phyloP scores from a whole-genome alignment of 2,888 invertebrate species.

The Scaptomyza polygonia region DNA sequence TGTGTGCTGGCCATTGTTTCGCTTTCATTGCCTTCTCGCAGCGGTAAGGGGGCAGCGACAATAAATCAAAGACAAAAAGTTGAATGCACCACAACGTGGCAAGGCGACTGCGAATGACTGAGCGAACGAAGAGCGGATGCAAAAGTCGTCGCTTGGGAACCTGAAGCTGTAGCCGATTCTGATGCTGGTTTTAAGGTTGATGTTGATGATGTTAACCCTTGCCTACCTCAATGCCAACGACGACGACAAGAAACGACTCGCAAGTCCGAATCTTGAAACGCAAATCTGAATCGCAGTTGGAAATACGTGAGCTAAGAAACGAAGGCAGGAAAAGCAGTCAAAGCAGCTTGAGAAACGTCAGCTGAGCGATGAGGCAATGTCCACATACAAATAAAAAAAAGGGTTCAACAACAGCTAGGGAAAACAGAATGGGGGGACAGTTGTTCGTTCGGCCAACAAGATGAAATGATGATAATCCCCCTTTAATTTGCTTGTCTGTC shows the following conservation, averaged over 20 bases:
- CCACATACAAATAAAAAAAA: slow-evolving; percentile 17
- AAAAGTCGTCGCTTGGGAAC: slow-evolving; percentile 74
- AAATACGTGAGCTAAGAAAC: slow-evolving; percentile 21
- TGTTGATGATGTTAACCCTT: slow-evolving; percentile 45
- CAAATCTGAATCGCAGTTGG: slow-evolving; percentile 62
- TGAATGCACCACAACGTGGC: slow-evolving; percentile 64
- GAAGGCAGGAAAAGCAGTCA: slow-evolving; percentile 22
- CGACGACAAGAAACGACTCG: slow-evolving; percentile 8
- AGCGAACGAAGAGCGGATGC: slow-evolving; percentile 74
- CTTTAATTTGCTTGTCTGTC: slow-evolving; percentile 69
- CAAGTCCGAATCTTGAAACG: slow-evolving; percentile 62
- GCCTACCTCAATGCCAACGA: slow-evolving; percentile 57
- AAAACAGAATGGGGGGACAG: slow-evolving; percentile 1
- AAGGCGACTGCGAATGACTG: slow-evolving; percentile 7
- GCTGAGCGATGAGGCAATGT: slow-evolving; percentile 63
- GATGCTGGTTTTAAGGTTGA: slow-evolving; percentile 8
- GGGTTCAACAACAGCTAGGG: slow-evolving; percentile 45
- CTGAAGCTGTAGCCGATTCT: slow-evolving; percentile 44
- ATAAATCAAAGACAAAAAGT: slow-evolving; percentile 79
- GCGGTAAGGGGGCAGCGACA: slow-evolving; percentile 54
- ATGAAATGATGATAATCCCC: slow-evolving; percentile 72
- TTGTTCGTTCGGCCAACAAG: slow-evolving; percentile 42
- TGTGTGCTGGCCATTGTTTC: slow-evolving; percentile 69
- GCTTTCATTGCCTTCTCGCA: slow-evolving; percentile 69
- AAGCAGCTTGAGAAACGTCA: slow-evolving; percentile 71